phyloP scores from a whole-genome alignment of 2,797 vertebrate species.

The Presbytis comata region DNA sequence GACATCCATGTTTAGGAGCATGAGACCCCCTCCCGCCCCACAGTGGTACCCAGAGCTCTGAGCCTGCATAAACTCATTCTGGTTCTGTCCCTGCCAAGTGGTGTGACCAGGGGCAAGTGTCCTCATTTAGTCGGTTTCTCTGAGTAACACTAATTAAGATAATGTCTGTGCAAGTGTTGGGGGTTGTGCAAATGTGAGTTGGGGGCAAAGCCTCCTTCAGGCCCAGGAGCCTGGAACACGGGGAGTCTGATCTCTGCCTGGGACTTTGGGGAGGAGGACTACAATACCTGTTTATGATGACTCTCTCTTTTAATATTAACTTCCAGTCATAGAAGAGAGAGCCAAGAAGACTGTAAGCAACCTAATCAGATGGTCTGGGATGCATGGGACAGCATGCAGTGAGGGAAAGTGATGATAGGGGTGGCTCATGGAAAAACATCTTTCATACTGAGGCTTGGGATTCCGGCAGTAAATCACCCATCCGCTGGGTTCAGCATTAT shows the following conservation, averaged over 20 bases:
- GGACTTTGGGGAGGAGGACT: background rate
- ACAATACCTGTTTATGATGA: accelerated
- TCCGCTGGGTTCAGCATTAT: too few species aligned
- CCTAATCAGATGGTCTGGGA: background rate
- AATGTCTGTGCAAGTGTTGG: background rate
- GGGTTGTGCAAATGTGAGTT: background rate
- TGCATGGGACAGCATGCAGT: background rate
- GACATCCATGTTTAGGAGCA: background rate
- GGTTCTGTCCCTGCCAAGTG: background rate
- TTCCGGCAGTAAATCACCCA: background rate
- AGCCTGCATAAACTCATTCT: background rate
- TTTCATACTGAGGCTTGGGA: background rate
- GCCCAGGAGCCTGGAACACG: background rate
- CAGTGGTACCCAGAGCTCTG: background rate
- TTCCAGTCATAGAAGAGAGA: background rate
- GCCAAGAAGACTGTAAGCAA: background rate
- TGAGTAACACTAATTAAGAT: background rate
- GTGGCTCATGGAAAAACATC: background rate
- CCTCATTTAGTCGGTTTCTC: background rate
- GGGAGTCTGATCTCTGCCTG: background rate
- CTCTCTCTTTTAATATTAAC: background rate
- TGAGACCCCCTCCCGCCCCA: accelerated
- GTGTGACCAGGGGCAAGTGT: background rate
- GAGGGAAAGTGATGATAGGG: background rate
- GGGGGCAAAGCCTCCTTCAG: background rate